Base-by-base conservation (phyloP, 2,888 invertebrate genomes). In the Tetranychus piercei region DNA sequence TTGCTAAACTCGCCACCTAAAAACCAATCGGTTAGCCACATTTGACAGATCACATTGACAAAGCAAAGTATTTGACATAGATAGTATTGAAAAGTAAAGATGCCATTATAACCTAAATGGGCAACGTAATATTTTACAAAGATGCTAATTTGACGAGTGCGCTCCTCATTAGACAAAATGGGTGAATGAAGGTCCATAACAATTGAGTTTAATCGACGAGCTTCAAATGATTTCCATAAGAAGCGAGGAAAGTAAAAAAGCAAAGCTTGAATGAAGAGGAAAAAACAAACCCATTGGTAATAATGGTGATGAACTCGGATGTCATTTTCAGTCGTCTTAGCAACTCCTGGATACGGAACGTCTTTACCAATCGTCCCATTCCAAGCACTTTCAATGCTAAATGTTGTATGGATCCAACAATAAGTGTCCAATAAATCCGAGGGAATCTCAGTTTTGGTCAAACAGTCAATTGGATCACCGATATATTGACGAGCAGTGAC, bases 401-500 rank as follows among this genome's bases (percentile, higher is more conserved):
- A 94, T 78, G 94, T 94, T 73, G 92, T 91, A 82, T 92, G 92
- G 76, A 86, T 86, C 91, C 91, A 91, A 84, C 94, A 94, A 82
- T 92, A 93, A 55, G 92, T 92, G 85, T 94, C 92, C 90, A 94
- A 91, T 4, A 92, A 89, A 80, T 89, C 88, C 77, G 89, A 85
- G n/a, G 92, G 91, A 78, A 92, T 90, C 80, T 91, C 91, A 20
- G 83, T 83, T 80, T 92, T 76, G 9, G 75, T 75, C 82, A 93
- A 91, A 83, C 95, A 96, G 84, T 94, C 93, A 81, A 96, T 96
- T 43, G 95, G 95, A 83, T 95, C 94, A 11, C 95, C 95, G 81
- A 96, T 94, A 84, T 95, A 95, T 82, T 95, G 94, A 76, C 93
- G 86, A 78, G 92, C 92, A 73, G 94, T 94, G 77, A 96, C 93